A percentile compares a stretch with the other conserved stretches of the same genome.
Evolutionary conservation across 2,113 vertebrate genomes (phyloP).

Genomic region (Butastur rufipennis): DNA sequence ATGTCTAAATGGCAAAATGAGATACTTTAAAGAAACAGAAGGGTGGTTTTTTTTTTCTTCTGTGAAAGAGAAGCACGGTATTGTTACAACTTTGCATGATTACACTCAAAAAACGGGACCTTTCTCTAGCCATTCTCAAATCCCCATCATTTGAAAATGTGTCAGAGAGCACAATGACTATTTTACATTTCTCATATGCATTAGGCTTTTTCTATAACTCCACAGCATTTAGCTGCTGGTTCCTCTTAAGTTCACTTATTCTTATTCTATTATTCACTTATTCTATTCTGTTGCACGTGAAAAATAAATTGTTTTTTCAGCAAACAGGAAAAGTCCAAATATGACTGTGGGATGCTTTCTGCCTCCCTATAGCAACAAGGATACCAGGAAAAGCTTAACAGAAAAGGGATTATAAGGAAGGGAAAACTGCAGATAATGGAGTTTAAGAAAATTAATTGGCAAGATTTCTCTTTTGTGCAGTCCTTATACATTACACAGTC

Average conservation of each 20-base stretch:
- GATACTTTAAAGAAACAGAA: constrained; percentile 71
- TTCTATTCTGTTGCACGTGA: neutral
- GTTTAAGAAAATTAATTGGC: constrained; percentile 74
- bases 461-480: constrained; percentile 58
- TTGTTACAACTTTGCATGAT: neutral
- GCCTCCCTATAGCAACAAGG: neutral
- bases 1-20: constrained; percentile 72
- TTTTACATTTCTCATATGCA: neutral
- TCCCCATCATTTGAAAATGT: neutral
- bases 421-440: constrained; percentile 46
- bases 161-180: neutral
- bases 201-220: neutral
- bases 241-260: neutral
- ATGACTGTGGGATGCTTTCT: neutral
- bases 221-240: neutral
- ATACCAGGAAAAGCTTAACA: neutral
- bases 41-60: neutral
- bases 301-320: neutral
- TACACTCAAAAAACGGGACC: neutral
- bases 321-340: neutral
- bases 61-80: neutral
- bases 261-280: neutral
- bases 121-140: neutral
- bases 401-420: neutral
- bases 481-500: constrained; percentile 65